Evolutionary conservation across 2,888 invertebrate genomes (phyloP), one percentile per base, ranked within the genome.

Genomic region (Hypomecis atomaria): DNA sequence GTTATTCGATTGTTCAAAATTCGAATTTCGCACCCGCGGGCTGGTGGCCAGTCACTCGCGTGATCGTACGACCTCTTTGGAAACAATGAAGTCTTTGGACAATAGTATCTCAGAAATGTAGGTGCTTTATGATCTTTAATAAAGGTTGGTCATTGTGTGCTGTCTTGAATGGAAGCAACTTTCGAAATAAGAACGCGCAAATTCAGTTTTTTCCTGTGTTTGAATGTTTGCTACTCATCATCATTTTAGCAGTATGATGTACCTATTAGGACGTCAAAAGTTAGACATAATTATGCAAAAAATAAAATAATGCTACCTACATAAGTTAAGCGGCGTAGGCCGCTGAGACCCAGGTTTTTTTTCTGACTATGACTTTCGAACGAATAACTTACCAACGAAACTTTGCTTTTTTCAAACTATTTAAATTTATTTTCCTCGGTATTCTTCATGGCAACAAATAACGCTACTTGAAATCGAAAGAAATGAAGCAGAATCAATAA

Each of bases 31-130:
- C 62, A 69, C 84, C 77, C 65, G 74, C 69, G 83, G 87, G 81
- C 64, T 69, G 47, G 40, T 44, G 64, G 66, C 64, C 67, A 60
- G 71, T 61, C 67, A 67, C 62, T 87, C 71, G 86, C 86, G 84
- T 87, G 87, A 86, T 81, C 79, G 74, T 74, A 76, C 75, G 69
- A 73, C 70, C 72, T 72, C 70, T 69, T 71, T 70, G 67, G 69
- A 73, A 52, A 82, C 78, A 79, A 78, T 79, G 73, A 70, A 77
- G 73, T 75, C 72, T 63, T 63, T 63, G 69, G 67, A 65, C 69
- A 69, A 72, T 72, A 70, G 61, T 59, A 66, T 66, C 65, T 66
- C 60, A 65, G 68, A 69, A 71, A 68, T 66, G 64, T 69, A 60
- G 65, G 69, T 62, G 63, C 63, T 68, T 66, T 65, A 66, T 67